Percentiles rank a stretch among this genome's conserved stretches.
phyloP scores from a whole-genome alignment of 2,113 vertebrate genomes.

The Callopanchax toddi region DNA sequence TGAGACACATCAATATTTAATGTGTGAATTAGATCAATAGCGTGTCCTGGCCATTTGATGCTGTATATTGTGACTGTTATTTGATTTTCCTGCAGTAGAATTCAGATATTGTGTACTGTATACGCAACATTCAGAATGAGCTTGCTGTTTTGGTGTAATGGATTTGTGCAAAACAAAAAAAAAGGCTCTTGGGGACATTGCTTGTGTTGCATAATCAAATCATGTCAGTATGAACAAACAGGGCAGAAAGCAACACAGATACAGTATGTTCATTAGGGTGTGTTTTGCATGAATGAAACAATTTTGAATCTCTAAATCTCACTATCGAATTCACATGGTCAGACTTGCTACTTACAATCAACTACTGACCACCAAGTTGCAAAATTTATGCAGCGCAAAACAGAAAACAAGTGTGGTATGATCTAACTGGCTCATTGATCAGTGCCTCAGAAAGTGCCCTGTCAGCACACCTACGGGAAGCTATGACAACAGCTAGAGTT shows the following conservation, averaged over 20 bases:
- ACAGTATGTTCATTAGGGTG: constrained; percentile 4
- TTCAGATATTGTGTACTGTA: constrained; percentile 28
- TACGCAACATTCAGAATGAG: constrained; percentile 35
- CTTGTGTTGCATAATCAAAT: constrained; percentile 36
- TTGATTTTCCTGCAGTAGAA: constrained; percentile 46
- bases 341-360: constrained; percentile 1
- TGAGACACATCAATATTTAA: constrained; percentile 56
- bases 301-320: not conserved
- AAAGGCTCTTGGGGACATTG: constrained; percentile 26
- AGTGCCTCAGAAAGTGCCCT: constrained; percentile 53
- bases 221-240: constrained; percentile 16
- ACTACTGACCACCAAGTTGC: not conserved
- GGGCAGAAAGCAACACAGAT: constrained; percentile 15
- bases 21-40: constrained; percentile 56
- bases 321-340: constrained; percentile 5
- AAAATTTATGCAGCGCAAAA: constrained; percentile 30
- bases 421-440: constrained; percentile 70
- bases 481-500: constrained; percentile 71
- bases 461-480: constrained; percentile 70
- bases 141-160: constrained; percentile 7
- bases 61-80: constrained; percentile 41
- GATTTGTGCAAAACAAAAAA: constrained; percentile 13
- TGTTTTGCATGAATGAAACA: not conserved
- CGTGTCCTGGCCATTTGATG: constrained; percentile 44
- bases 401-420: constrained; percentile 56